Conservation (phyloP, 1,140 invertebrate genomes). For the Aphaenogaster floridana region DNA sequence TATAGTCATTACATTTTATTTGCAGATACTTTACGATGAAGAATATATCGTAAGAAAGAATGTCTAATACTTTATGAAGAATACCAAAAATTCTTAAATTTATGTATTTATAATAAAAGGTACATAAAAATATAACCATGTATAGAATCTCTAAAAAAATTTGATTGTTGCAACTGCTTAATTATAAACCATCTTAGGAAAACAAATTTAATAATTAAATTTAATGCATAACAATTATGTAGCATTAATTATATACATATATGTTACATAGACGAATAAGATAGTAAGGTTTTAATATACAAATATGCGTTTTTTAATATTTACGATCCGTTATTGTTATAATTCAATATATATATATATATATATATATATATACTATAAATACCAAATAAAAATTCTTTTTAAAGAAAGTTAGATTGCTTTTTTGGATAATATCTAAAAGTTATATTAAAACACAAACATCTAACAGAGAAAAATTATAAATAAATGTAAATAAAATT, state of each 20-base stretch:
- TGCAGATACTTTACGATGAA: background rate
- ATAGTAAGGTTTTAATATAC: background rate
- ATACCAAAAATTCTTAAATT: background rate
- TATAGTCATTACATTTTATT: conserved; percentile 4
- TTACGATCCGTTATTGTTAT: background rate
- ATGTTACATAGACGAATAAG: background rate
- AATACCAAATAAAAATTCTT: background rate
- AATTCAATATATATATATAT: background rate
- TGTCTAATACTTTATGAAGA: background rate
- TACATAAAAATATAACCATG: background rate
- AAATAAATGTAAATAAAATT: conserved; percentile 27
- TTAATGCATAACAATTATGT: background rate
- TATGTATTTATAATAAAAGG: conserved; percentile 15
- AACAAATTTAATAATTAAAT: conserved; percentile 6
- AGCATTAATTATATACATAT: background rate
- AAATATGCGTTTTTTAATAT: background rate
- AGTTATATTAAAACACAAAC: background rate
- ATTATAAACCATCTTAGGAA: background rate
- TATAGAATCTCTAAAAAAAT: background rate
- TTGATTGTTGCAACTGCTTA: background rate
- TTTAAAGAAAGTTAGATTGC: background rate
- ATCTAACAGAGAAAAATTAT: background rate
- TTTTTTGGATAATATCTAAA: background rate
- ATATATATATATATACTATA: background rate
- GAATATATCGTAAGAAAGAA: background rate